Evolutionary conservation across 1,140 invertebrate species (phyloP).

Genomic region (Lepidurus couesii): DNA sequence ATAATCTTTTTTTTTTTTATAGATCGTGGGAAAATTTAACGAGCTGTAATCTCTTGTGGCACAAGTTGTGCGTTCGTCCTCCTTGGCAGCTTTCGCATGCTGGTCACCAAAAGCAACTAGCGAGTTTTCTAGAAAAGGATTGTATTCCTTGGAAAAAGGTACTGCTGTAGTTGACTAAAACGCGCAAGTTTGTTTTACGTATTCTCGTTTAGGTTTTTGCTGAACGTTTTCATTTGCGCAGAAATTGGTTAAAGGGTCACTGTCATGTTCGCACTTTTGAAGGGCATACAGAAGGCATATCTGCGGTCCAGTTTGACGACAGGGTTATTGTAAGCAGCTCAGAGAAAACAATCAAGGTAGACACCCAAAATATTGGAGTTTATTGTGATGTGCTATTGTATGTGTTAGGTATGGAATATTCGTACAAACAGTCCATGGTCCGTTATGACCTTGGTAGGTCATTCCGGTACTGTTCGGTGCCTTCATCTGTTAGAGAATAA

Average conservation of each 20-base stretch:
- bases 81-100: conserved; percentile 36
- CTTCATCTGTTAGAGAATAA: conserved; percentile 50
- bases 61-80: conserved; percentile 35
- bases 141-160: conserved; percentile 39
- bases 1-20: conserved; percentile 17
- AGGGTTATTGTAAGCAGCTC: conserved; percentile 41
- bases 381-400: neutral
- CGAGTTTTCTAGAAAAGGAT: conserved; percentile 30
- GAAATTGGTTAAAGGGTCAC: conserved; percentile 40
- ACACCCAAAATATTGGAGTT: conserved; percentile 1
- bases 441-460: conserved; percentile 52
- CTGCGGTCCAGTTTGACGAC: conserved; percentile 42
- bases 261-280: conserved; percentile 48
- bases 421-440: conserved; percentile 52
- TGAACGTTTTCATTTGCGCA: conserved; percentile 39
- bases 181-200: conserved; percentile 28
- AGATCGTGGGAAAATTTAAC: conserved; percentile 35
- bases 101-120: conserved; percentile 37
- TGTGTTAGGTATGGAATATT: conserved; percentile 44
- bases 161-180: conserved; percentile 27
- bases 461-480: conserved; percentile 52
- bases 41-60: conserved; percentile 37
- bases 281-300: conserved; percentile 46
- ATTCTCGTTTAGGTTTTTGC: conserved; percentile 36
- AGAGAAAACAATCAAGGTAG: conserved; percentile 41